phyloP scores from a whole-genome alignment of 2,888 invertebrate genomes.

The Lissocephala sabroskyi region DNA sequence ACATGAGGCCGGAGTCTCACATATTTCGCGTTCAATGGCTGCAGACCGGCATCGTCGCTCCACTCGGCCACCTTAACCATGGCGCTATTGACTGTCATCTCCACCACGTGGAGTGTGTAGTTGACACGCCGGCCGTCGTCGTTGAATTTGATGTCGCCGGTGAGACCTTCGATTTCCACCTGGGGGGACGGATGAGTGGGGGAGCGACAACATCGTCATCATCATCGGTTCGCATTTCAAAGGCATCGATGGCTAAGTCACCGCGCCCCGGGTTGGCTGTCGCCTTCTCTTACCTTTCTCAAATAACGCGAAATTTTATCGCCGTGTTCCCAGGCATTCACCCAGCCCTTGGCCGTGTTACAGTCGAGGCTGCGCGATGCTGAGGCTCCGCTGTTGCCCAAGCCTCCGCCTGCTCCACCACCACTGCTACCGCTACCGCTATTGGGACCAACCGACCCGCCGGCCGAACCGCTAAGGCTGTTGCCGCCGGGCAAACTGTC shows the following conservation, averaged over 20 bases:
- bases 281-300: constrained; percentile 78
- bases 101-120: constrained; percentile 91
- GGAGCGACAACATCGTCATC: no score
- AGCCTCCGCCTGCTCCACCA: constrained; percentile 73
- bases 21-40: constrained; percentile 83
- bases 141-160: constrained; percentile 92
- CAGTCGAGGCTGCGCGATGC: constrained; percentile 81
- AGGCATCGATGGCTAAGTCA: constrained; percentile 1
- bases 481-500: constrained; percentile 14
- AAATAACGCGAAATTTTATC: constrained; percentile 90
- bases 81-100: constrained; percentile 94
- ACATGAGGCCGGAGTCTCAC: constrained; percentile 80
- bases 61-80: constrained; percentile 90
- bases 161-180: constrained; percentile 92
- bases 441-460: constrained; percentile 71
- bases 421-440: constrained; percentile 42
- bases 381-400: no score
- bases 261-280: no score
- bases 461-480: constrained; percentile 5
- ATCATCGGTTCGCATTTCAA: constrained; percentile 1
- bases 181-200: no score
- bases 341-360: constrained; percentile 87
- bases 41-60: constrained; percentile 86
- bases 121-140: constrained; percentile 91
- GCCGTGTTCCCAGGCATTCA: constrained; percentile 91